Evolutionary conservation across 1,140 invertebrate species (phyloP).

Genomic region (Tetragnatha versicolor): DNA sequence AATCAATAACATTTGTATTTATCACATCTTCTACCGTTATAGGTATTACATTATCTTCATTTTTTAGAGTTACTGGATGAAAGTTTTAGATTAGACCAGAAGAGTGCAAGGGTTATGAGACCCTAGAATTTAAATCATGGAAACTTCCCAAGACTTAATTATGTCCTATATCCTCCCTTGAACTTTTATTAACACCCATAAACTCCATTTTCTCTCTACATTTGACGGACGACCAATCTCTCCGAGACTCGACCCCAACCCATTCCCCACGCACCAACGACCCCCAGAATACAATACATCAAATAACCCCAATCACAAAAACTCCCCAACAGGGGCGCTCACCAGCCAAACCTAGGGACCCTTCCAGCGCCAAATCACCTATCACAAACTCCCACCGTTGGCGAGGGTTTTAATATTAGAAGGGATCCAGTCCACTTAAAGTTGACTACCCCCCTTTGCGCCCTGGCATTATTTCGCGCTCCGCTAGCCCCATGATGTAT

Average conservation of each 20-base stretch:
- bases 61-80: too few relatives aligned
- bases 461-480: slow-evolving; percentile 51
- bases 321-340: not conserved
- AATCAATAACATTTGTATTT: too few relatives aligned
- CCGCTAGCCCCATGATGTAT: slow-evolving; percentile 46
- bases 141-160: too few relatives aligned
- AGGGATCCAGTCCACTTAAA: slow-evolving; percentile 49
- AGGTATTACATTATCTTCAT: too few relatives aligned
- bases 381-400: slow-evolving; percentile 22
- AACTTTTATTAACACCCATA: too few relatives aligned
- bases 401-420: slow-evolving; percentile 22
- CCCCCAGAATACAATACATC: not conserved
- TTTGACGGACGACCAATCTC: too few relatives aligned
- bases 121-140: too few relatives aligned
- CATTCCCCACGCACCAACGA: not conserved
- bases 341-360: not conserved
- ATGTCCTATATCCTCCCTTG: too few relatives aligned
- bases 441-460: slow-evolving; percentile 27
- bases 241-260: slow-evolving; percentile 38
- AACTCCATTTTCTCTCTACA: too few relatives aligned
- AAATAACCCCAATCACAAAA: not conserved
- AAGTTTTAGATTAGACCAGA: too few relatives aligned
- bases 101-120: too few relatives aligned
- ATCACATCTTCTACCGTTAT: too few relatives aligned
- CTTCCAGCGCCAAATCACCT: slow-evolving; percentile 14